Conservation (phyloP, 2,797 vertebrate genomes). For the Poeciliopsis presidionis region DNA sequence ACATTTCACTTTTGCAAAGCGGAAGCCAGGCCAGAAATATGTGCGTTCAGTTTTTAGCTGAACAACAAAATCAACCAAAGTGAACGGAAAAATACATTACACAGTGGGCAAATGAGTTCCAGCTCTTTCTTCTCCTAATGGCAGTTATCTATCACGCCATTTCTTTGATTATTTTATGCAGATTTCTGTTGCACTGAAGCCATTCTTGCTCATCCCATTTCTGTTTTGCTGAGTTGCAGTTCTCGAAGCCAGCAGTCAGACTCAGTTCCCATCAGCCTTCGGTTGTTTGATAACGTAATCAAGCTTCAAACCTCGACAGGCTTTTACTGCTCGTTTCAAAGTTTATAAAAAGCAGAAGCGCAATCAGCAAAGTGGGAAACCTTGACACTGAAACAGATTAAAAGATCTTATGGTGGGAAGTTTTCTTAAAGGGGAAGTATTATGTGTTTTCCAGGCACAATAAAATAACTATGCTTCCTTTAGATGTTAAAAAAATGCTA, state of each 20-base stretch:
- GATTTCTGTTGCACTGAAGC: constrained; percentile 59
- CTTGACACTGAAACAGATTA: not conserved
- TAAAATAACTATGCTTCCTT: not conserved
- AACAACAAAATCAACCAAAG: constrained; percentile 20
- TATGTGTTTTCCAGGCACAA: not conserved
- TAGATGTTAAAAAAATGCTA: not conserved
- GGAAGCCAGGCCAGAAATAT: not conserved
- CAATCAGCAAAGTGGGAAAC: constrained; percentile 8
- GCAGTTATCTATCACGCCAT: constrained; percentile 51
- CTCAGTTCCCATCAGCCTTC: constrained; percentile 44
- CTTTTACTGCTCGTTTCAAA: constrained; percentile 25
- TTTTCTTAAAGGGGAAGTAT: not conserved
- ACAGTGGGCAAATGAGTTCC: constrained; percentile 35
- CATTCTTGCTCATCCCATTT: constrained; percentile 44
- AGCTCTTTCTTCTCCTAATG: constrained; percentile 41
- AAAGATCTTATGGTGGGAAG: not conserved
- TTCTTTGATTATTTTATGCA: constrained; percentile 51
- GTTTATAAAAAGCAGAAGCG: constrained; percentile 27
- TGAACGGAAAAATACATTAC: constrained; percentile 1
- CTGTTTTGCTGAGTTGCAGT: constrained; percentile 59
- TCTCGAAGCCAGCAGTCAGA: constrained; percentile 43
- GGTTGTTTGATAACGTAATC: constrained; percentile 49
- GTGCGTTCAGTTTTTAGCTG: constrained; percentile 1
- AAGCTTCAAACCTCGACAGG: constrained; percentile 8
- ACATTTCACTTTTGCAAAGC: constrained; percentile 15